phyloP scores from a whole-genome alignment of 2,888 invertebrate genomes.

The Thereva unica region DNA sequence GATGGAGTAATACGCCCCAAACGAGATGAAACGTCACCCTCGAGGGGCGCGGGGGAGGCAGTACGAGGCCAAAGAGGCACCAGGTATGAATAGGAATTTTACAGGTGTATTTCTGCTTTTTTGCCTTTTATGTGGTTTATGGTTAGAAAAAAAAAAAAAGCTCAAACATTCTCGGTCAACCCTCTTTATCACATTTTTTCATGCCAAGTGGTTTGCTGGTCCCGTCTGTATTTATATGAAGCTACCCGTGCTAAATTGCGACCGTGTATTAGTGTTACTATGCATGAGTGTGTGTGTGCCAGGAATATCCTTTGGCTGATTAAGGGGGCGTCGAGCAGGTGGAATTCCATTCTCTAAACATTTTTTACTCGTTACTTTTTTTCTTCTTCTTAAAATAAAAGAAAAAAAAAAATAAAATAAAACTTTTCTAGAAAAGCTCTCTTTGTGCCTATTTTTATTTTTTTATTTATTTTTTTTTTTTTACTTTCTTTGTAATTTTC shows the following conservation, averaged over 20 bases:
- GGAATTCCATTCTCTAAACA: slow-evolving; percentile 15
- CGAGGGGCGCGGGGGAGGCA: not conserved
- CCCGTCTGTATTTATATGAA: too few species aligned
- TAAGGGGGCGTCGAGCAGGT: slow-evolving; percentile 14
- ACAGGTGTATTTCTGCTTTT: slow-evolving; percentile 28
- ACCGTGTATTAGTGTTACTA: too few species aligned
- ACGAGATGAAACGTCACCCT: not conserved
- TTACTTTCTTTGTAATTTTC: too few species aligned
- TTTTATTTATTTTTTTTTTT: too few species aligned
- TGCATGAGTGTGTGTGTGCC: too few species aligned
- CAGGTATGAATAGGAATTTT: slow-evolving; percentile 22
- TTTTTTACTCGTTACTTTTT: slow-evolving; percentile 8
- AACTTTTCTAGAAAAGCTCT: slow-evolving; percentile 25
- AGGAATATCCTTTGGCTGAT: slow-evolving; percentile 1
- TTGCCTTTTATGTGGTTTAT: slow-evolving; percentile 26
- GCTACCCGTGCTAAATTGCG: too few species aligned
- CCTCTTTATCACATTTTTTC: slow-evolving; percentile 18
- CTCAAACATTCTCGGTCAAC: slow-evolving; percentile 21
- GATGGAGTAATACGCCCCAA: not conserved
- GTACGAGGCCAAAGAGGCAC: not conserved
- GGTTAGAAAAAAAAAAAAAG: not conserved
- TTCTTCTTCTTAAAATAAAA: not conserved
- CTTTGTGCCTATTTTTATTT: not conserved
- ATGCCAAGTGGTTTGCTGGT: not conserved
- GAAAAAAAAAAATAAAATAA: slow-evolving; percentile 18